Percentiles rank a stretch among this genome's conserved stretches.
Conservation (phyloP, 37 sponge, comb jelly and placozoan genomes). For the Eunapius fragilis region DNA sequence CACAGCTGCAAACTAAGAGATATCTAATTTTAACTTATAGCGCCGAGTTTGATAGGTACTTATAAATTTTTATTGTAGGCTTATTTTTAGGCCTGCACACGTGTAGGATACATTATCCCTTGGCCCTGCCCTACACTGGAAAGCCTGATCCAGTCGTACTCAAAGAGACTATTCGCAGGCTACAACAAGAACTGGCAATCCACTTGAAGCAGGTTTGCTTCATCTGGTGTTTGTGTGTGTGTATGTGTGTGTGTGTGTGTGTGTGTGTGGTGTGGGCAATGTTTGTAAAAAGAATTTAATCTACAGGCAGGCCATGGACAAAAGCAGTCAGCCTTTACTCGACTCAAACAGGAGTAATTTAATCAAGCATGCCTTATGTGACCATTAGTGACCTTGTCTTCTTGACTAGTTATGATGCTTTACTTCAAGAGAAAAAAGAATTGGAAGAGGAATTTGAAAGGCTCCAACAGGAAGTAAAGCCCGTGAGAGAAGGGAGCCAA, state of each 20-base stretch:
- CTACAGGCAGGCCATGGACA: constrained; percentile 13
- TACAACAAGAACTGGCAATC: constrained; percentile 58
- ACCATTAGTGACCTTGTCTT: background rate
- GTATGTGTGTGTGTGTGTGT: no score
- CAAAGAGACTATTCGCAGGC: constrained; percentile 65
- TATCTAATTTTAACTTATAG: constrained; percentile 88
- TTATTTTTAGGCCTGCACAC: background rate
- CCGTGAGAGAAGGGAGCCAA: constrained; percentile 13
- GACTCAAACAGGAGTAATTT: constrained; percentile 59
- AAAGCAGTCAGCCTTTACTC: constrained; percentile 25
- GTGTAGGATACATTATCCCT: constrained; percentile 84
- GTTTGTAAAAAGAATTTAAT: background rate
- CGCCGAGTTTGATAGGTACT: constrained; percentile 82
- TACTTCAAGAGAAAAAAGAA: constrained; percentile 80
- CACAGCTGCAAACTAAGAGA: constrained; percentile 51
- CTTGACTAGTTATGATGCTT: constrained; percentile 58
- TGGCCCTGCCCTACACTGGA: constrained; percentile 83
- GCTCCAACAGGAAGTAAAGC: constrained; percentile 44
- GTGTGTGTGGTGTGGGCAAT: constrained; percentile 7
- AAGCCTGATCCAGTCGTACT: constrained; percentile 67
- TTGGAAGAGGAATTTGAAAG: constrained; percentile 74
- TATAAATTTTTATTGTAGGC: background rate
- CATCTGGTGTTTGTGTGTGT: background rate
- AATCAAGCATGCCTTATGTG: background rate
- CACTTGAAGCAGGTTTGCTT: constrained; percentile 37